These are phyloP conservation scores for Nomada fucata DNA, from an alignment of 2,888 invertebrate species.

Conservation along the genomic window DNA sequence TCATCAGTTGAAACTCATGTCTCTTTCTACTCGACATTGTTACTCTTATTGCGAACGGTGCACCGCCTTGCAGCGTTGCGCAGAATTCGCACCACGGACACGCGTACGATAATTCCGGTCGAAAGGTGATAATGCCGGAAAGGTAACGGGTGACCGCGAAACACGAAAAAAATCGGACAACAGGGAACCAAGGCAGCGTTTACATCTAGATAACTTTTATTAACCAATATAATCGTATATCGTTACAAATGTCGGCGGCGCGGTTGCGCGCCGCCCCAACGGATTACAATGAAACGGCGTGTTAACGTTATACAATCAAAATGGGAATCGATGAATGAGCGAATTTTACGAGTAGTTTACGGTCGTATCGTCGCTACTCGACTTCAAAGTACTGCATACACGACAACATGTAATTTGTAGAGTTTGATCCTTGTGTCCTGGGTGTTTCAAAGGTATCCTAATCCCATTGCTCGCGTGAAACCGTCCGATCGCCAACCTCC, in stretches of 20 bases:
- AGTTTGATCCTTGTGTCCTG: conserved; percentile 71
- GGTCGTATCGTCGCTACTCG: conserved; percentile 80
- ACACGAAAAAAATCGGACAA: not conserved
- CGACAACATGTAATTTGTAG: conserved; percentile 82
- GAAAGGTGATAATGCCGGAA: no score
- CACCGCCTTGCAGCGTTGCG: no score
- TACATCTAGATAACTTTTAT: conserved; percentile 85
- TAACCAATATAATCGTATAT: conserved; percentile 84
- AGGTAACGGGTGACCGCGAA: no score
- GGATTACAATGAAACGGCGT: conserved; percentile 82
- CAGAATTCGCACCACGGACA: no score
- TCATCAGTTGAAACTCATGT: no score
- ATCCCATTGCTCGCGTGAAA: conserved; percentile 14
- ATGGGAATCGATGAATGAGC: conserved; percentile 79
- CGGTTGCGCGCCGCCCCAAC: conserved; percentile 77
- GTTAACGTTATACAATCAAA: conserved; percentile 80
- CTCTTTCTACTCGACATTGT: no score
- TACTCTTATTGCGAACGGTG: no score
- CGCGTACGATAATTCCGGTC: no score
- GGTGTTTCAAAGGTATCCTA: conserved; percentile 30
- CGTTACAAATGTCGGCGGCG: conserved; percentile 82
- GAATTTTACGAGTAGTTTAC: conserved; percentile 72
- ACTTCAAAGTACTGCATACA: conserved; percentile 82
- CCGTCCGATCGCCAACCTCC: conserved; percentile 16
- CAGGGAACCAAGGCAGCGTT: conserved; percentile 1